Evolutionary conservation across 2,113 vertebrate species (phyloP).

Genomic region (Cervus canadensis): DNA sequence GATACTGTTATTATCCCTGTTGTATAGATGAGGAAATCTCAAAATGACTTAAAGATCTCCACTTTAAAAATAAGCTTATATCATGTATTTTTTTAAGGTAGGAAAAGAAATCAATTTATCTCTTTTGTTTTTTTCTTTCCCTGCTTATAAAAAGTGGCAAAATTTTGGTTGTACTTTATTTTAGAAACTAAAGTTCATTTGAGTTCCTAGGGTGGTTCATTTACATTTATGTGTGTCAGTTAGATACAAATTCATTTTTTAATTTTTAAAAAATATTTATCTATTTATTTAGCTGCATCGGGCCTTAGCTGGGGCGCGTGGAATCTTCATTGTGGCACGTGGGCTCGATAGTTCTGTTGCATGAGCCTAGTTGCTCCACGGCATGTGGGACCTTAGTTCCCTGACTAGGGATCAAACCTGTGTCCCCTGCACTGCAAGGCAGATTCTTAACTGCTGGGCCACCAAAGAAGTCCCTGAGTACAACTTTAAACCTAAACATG

Average conservation of each 20-base stretch:
- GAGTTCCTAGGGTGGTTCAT: neutral
- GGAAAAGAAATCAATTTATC: neutral
- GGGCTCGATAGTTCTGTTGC: neutral
- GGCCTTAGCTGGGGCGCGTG: neutral
- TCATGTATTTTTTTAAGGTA: neutral
- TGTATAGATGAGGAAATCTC: neutral
- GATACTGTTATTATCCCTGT: neutral
- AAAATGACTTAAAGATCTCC: constrained; percentile 2
- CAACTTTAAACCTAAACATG: neutral
- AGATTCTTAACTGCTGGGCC: neutral
- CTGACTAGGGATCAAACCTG: neutral
- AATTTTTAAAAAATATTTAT: neutral
- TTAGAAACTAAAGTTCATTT: constrained; percentile 48
- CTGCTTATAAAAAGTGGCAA: neutral
- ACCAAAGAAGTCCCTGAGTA: neutral
- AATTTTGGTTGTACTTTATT: constrained; percentile 10
- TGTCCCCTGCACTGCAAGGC: neutral
- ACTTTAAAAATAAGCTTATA: neutral
- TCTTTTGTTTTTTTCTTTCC: neutral
- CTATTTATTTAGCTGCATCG: neutral
- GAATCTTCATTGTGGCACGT: neutral
- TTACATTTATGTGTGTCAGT: neutral
- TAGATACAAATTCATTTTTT: neutral
- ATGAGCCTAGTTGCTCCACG: neutral
- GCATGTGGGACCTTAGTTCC: neutral